Base-by-base conservation (phyloP, 2,113 vertebrate species). In the Rhabdornis inornatus region DNA sequence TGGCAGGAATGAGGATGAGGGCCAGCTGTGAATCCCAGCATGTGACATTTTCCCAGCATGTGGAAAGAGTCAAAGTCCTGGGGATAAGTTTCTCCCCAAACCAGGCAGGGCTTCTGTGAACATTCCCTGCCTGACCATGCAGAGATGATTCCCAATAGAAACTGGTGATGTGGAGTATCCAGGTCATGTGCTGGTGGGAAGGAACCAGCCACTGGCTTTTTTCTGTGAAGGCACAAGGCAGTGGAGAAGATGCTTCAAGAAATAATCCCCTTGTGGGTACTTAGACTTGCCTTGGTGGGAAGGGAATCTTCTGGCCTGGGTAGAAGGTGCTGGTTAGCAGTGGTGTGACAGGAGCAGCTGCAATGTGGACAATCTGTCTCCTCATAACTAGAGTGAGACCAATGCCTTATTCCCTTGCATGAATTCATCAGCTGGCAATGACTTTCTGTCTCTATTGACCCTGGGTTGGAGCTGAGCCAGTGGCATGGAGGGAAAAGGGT, bases 371-470 rank as follows among this genome's bases (percentile, higher is more conserved):
- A 39, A 40, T 89, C 69, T 6, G 39, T 83, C 75, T 94, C 82
- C 90, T 83, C 35, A 4, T 21, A 91, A 89, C 55, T 20, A 40
- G 59, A 61, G 31, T 17, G 71, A 90, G 83, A 71, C 44, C 86
- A 83, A 40, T 72, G 45, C 53, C 17, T 88, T 37, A 13, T 77
- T 92, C 76, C 45, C 45, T 28, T 27, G 53, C 64, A 65, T 66
- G 63, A 63, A 86, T 92, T 90, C 71, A 53, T 94, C 89, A 94
- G 76, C 0, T 21, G 23, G 49, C 75, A 94, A 92, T 0, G 75
- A 88, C 93, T 95, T 95, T 86, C 92, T 88, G 88, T 88, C 92
- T 91, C 35, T 35, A 7, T 60, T 93, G 92, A 85, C 82, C 47
- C 57, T 52, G 57, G 53, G 65, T 79, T 85, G 65, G 65, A 92